phyloP scores from a whole-genome alignment of 1,140 invertebrate species.

The Solen grandis region DNA sequence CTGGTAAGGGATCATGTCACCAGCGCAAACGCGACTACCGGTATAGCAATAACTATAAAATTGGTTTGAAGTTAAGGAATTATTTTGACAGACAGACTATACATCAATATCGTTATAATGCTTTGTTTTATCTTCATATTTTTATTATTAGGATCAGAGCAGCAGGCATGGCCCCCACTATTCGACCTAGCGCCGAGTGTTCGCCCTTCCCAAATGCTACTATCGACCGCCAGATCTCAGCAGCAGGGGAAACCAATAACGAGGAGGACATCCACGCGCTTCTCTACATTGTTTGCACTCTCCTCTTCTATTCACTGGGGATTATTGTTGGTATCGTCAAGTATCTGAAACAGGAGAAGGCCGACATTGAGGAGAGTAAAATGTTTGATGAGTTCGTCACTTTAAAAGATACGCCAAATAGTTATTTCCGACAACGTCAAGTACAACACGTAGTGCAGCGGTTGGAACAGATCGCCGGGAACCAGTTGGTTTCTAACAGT shows the following conservation, averaged over 20 bases:
- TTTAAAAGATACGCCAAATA: background rate
- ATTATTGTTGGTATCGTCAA: constrained; percentile 76
- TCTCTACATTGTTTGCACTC: constrained; percentile 76
- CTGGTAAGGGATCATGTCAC: no score
- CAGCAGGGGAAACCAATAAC: background rate
- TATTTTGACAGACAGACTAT: no score
- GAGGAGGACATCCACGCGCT: constrained; percentile 69
- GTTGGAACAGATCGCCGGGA: background rate
- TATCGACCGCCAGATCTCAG: background rate
- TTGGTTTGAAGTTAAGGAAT: no score
- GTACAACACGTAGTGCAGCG: background rate
- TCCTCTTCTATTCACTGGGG: constrained; percentile 77
- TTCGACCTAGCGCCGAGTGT: background rate
- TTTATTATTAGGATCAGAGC: no score
- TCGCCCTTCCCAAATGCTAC: background rate
- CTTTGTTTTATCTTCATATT: no score
- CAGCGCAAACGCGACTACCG: no score
- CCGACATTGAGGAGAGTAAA: constrained; percentile 75
- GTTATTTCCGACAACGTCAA: background rate
- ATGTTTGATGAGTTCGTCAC: constrained; percentile 66
- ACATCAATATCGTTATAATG: no score
- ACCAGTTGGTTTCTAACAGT: background rate
- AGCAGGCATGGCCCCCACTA: constrained; percentile 6
- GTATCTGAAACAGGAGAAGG: constrained; percentile 74
- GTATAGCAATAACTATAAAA: no score